Evolutionary conservation across 2,113 vertebrate species (phyloP), one percentile per base, ranked within the genome.

Genomic region (Odocoileus virginianus): DNA sequence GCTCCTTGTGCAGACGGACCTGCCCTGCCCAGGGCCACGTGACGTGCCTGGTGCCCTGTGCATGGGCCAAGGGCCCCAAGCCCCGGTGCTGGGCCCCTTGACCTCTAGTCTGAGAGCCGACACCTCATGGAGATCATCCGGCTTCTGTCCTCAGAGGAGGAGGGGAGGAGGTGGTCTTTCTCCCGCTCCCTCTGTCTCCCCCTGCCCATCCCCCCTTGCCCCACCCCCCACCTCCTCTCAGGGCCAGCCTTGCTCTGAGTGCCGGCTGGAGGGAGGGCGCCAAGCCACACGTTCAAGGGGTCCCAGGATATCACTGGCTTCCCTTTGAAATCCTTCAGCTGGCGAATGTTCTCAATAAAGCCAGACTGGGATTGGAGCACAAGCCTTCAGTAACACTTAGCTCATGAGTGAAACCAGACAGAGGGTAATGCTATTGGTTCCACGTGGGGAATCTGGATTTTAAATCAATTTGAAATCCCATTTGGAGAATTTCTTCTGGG

Each of bases 321-420:
- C 30, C 83, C 43, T 91, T 67, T 94, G 79, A 89, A 91, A 74
- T 87, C 78, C 83, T 82, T 84, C 40, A 82, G 79, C 57, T 87
- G 54, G 57, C 79, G 74, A 89, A 90, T 6, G 84, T 92, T 74
- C 91, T 82, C 64, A 81, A 4, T 79, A 93, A 84, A 95, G 87
- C 64, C 74, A 89, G 95, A 43, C 87, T 67, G 50, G 58, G 89
- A 76, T 52, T 57, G 76, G 81, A 96, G 87, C 15, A 28, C 88
- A 54, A 58, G 81, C 54, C 87, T 91, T 55, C 93, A 93, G 93
- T 74, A 83, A 98, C 97, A 97, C 96, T 97, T 93, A 98, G 96
- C 97, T 97, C 98, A 93, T 84, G 79, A 47, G 84, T 74, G 87
- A 89, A 94, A 76, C 83, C 92, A 95, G 96, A 94, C 83, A 36